These are phyloP conservation scores for Salminus brasiliensis DNA, from an alignment of 2,113 vertebrate species.

Conservation along the genomic window DNA sequence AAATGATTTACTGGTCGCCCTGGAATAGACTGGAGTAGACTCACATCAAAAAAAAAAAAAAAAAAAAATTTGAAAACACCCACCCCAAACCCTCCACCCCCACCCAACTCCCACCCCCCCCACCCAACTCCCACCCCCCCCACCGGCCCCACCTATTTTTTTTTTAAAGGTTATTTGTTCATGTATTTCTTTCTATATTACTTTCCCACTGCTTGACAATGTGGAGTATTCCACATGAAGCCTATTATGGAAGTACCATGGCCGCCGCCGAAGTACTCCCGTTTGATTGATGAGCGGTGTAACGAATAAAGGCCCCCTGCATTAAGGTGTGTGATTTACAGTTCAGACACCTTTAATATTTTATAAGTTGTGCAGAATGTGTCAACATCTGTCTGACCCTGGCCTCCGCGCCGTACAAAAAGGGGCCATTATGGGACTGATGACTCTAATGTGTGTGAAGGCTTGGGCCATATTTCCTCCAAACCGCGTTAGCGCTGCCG, in stretches of 20 bases:
- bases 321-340: conserved; percentile 62
- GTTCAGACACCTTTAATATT: conserved; percentile 56
- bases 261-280: neutral
- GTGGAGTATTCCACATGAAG: conserved; percentile 8
- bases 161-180: conserved; percentile 20
- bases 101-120: no score
- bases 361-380: conserved; percentile 39
- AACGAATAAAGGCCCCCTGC: conserved; percentile 36
- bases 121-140: no score
- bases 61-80: neutral
- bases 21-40: neutral
- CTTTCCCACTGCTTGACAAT: conserved; percentile 4
- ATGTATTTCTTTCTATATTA: conserved; percentile 6
- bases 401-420: neutral
- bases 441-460: neutral
- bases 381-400: conserved; percentile 33
- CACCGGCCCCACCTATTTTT: no score
- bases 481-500: neutral
- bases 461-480: conserved; percentile 2
- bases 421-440: neutral
- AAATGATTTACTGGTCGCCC: neutral
- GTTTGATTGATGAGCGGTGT: conserved; percentile 59
- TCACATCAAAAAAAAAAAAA: neutral
- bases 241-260: conserved; percentile 9
- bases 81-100: no score